Percentiles rank a stretch among this genome's conserved stretches.
phyloP scores from a whole-genome alignment of 1,140 invertebrate genomes.

The Saccostrea glomerata region DNA sequence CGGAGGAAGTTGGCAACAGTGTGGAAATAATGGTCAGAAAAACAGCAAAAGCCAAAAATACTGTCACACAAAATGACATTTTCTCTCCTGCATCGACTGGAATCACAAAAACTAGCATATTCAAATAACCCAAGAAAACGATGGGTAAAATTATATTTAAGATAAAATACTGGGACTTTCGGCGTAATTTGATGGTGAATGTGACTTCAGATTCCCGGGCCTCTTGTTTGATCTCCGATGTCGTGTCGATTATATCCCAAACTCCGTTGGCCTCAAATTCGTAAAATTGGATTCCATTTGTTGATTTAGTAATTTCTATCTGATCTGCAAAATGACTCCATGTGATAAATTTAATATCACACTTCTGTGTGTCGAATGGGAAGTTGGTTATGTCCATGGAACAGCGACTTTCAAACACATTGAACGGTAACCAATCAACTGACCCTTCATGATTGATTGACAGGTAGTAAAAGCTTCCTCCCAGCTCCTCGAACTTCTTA shows the following conservation, averaged over 20 bases:
- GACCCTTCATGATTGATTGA: neutral
- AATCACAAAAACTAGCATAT: slow-evolving; percentile 58
- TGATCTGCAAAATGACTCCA: slow-evolving; percentile 39
- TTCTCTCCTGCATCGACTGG: slow-evolving; percentile 62
- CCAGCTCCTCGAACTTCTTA: slow-evolving; percentile 38
- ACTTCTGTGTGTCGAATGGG: slow-evolving; percentile 43
- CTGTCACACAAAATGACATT: slow-evolving; percentile 58
- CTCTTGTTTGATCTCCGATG: neutral
- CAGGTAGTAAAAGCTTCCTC: slow-evolving; percentile 37
- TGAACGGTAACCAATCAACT: slow-evolving; percentile 32
- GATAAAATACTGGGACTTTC: slow-evolving; percentile 52
- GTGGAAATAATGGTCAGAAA: slow-evolving; percentile 59
- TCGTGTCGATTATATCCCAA: slow-evolving; percentile 49
- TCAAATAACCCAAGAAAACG: slow-evolving; percentile 57
- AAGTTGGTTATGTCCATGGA: slow-evolving; percentile 43
- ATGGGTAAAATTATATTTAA: slow-evolving; percentile 60
- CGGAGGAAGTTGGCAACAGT: slow-evolving; percentile 57
- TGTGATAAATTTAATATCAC: slow-evolving; percentile 28
- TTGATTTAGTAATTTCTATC: slow-evolving; percentile 28
- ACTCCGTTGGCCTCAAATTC: slow-evolving; percentile 43
- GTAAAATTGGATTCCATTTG: slow-evolving; percentile 43
- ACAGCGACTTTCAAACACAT: slow-evolving; percentile 46
- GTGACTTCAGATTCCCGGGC: slow-evolving; percentile 83
- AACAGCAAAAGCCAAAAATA: slow-evolving; percentile 64
- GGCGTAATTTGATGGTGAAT: slow-evolving; percentile 54